Evolutionary conservation across 1,140 invertebrate species (phyloP), one percentile per base, ranked within the genome.

Genomic region (Brachionus calyciflorus): DNA sequence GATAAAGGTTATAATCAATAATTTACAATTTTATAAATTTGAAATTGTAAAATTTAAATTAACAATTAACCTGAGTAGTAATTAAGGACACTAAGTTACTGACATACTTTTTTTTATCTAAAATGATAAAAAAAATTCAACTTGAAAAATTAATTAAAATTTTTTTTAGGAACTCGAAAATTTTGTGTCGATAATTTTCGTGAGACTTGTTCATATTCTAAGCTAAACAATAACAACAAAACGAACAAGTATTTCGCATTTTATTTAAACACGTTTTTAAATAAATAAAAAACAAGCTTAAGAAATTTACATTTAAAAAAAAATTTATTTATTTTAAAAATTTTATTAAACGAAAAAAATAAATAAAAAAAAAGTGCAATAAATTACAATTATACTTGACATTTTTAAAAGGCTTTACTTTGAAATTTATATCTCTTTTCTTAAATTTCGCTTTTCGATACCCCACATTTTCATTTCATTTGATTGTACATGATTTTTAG

Each of bases 321-420:
- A 37, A 60, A 60, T 33, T 60, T 60, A 30, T 60, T 60, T 60
- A 60, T 37, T 60, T 60, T 0, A 37, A 60, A 60, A 60, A 60
- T 19, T 9, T 37, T 19, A 60, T 37, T 60, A 37, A 37, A 9
- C 3, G 9, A 37, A 37, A 37, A 5, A 37, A 9, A 37, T 4
- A 37, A n/a, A 17, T 6, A 19, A 53, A 53, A 53, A 41, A 37
- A 60, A 60, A 28, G 17, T 17, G 55, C 55, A 33, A 37, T 60
- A 60, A 60, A 60, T 60, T 60, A 60, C 14, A 55, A 55, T 28
- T 55, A 24, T 28, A 60, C 55, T 60, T 60, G 55, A 60, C 55
- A 60, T 60, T 60, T 60, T 37, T 37, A 37, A 5, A n/a, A 60
- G 37, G 28, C 33, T 55, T 55, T 55, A 40, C 55, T 60, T 60